Evolutionary conservation across 2,797 vertebrate genomes (phyloP), one percentile per base, ranked within the genome.

Genomic region (Apodemus agrarius): DNA sequence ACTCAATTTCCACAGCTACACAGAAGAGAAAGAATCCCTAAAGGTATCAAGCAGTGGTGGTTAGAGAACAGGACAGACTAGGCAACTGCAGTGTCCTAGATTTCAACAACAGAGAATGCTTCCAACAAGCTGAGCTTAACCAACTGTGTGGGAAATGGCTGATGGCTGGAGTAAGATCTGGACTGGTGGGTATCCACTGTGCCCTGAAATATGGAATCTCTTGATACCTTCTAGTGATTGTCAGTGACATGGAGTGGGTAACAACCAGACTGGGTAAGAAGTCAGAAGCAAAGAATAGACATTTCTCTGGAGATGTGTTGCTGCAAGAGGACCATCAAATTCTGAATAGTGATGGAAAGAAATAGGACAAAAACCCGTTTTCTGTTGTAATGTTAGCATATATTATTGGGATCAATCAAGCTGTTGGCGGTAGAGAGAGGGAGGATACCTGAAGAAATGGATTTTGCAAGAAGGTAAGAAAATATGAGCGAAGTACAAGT

Each of bases 261-360:
- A 54, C 88, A 90, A 89, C n/a, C 78, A 90, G 78, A 63, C 1
- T 83, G 6, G 57, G 86, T 21, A 76, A 31, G 43, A 94, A 95
- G 80, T 61, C 65, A 21, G 40, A 80, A 75, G 57, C 78, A 80
- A 93, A 22, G 22, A 76, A 16, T 34, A 37, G 21, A 83, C n/a
- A 87, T 67, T n/a, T 21, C n/a, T 90, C 67, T 94, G 46, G 72
- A 59, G 67, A 94, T 90, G 19, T 4, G 31, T 80, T 94, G 37
- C n/a, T 93, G 31, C 76, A 31, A 95, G 46, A 43, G 52, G 24
- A 90, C 90, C 84, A 82, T 78, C 67, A 40, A 88, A 75, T 81
- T 82, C 69, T 57, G 75, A 88, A 57, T 12, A 6, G 21, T 88
- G 72, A 85, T 67, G 13, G 14, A 90, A 84, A 92, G 5, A 6